Percentiles rank a stretch among this genome's conserved stretches.
Evolutionary conservation across 2,113 vertebrate species (phyloP).

Genomic region (Athene noctua): DNA sequence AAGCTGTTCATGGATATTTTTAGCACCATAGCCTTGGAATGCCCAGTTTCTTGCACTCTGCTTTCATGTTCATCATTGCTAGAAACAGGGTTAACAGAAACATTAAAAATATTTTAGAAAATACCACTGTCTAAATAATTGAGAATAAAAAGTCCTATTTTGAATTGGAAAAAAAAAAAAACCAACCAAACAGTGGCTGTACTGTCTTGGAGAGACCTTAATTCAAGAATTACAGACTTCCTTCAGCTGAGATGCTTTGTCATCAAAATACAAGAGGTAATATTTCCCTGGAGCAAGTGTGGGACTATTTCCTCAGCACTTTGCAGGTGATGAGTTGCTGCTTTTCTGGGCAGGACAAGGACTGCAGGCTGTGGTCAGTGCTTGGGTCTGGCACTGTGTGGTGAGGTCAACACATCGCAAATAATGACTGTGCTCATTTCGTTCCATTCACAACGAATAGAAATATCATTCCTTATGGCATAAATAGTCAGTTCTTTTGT

Average conservation of each 20-base stretch:
- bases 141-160: neutral
- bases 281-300: neutral
- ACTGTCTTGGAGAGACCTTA: neutral
- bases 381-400: neutral
- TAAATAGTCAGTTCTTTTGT: neutral
- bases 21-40: neutral
- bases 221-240: neutral
- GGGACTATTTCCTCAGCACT: neutral
- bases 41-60: neutral
- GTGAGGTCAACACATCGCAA: neutral
- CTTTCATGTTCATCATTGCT: neutral
- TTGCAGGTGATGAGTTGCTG: accelerated
- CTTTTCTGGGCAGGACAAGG: neutral
- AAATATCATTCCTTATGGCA: neutral
- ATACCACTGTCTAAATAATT: neutral
- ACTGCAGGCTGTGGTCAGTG: neutral
- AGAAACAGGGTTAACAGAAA: neutral
- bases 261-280: accelerated
- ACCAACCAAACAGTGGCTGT: neutral
- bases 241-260: neutral
- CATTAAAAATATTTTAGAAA: neutral
- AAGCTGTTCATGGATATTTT: neutral
- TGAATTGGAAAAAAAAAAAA: neutral
- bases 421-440: neutral
- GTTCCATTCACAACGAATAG: neutral